Conservation (phyloP, 2,113 vertebrate species). For the Platysternon megacephalum region DNA sequence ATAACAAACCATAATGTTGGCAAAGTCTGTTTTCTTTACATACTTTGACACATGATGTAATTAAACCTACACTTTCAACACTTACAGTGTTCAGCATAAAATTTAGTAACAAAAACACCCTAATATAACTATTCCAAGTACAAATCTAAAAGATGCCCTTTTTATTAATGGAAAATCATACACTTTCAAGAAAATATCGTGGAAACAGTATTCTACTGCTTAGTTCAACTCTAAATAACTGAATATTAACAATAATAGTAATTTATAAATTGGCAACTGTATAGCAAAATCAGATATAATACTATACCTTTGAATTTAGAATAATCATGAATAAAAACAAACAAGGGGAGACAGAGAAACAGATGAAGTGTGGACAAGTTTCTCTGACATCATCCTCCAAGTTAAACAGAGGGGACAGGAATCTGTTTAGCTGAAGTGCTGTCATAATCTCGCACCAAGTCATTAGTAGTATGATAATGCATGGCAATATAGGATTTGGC, state of each 20-base stretch:
- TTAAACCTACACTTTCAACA: not conserved
- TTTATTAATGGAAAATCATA: not conserved
- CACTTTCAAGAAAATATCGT: conserved; percentile 17
- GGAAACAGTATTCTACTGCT: not conserved
- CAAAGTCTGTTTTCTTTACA: not conserved
- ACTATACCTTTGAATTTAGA: rapidly evolving
- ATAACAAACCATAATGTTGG: not conserved
- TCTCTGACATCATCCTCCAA: not conserved
- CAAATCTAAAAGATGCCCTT: conserved; percentile 16
- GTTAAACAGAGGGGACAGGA: conserved; percentile 89
- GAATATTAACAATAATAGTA: not conserved
- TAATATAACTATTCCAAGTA: not conserved
- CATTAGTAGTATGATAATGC: conserved; percentile 88
- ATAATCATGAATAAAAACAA: not conserved
- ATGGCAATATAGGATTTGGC: conserved; percentile 88
- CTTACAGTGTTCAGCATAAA: not conserved
- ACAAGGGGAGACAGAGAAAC: not conserved
- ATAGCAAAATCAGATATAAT: not conserved
- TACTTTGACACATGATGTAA: rapidly evolving
- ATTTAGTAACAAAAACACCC: not conserved
- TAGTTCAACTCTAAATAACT: not conserved
- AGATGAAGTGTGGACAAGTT: not conserved
- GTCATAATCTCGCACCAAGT: conserved; percentile 84
- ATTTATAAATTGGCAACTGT: not conserved
- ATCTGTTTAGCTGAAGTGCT: conserved; percentile 86